These are phyloP conservation scores for Amphilophus citrinellus DNA, from an alignment of 2,113 vertebrate species.

Conservation along the genomic window DNA sequence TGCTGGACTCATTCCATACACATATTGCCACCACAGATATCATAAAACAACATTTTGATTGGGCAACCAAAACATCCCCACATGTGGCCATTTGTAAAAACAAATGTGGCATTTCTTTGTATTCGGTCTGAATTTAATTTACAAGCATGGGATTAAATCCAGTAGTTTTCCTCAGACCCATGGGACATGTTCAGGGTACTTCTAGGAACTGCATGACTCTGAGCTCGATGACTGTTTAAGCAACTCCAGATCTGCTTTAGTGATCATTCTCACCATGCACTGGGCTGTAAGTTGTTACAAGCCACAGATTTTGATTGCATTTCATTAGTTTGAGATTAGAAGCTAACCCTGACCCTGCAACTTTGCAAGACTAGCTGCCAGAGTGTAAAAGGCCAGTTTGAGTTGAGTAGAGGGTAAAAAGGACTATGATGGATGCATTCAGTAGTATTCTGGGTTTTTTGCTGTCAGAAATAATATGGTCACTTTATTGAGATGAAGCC, in stretches of 20 bases:
- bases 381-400: background rate
- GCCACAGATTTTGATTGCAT: constrained; percentile 52
- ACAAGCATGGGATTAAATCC: constrained; percentile 48
- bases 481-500: background rate
- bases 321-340: constrained; percentile 54
- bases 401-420: background rate
- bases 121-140: constrained; percentile 52
- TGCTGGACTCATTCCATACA: constrained; percentile 51
- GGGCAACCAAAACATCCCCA: constrained; percentile 48
- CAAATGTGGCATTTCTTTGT: constrained; percentile 42
- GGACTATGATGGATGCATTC: background rate
- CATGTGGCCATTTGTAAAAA: constrained; percentile 54
- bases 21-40: constrained; percentile 60
- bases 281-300: constrained; percentile 47
- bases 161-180: constrained; percentile 44
- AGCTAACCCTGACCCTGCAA: constrained; percentile 24
- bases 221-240: constrained; percentile 44
- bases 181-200: constrained; percentile 26
- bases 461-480: background rate
- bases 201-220: constrained; percentile 40
- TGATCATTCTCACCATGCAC: constrained; percentile 53
- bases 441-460: background rate
- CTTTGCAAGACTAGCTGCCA: constrained; percentile 21
- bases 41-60: constrained; percentile 57
- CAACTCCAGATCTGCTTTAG: constrained; percentile 45